phyloP scores from a whole-genome alignment of 2,888 invertebrate genomes.

The Dolichomitus sp. region DNA sequence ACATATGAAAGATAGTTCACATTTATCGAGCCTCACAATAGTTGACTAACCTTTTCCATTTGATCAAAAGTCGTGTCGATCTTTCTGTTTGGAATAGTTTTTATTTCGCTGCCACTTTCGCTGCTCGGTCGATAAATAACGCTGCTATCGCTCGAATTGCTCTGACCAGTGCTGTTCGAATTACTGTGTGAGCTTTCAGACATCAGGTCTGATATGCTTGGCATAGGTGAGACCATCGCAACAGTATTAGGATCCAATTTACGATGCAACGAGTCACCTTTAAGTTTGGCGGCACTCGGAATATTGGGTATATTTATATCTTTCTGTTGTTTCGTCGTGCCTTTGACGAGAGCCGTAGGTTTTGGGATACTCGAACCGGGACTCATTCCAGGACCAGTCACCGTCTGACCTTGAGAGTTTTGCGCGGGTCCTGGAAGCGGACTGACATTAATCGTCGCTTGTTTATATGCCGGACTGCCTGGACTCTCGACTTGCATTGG shows the following conservation, averaged over 20 bases:
- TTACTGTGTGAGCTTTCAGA: slow-evolving; percentile 90
- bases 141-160: slow-evolving; percentile 91
- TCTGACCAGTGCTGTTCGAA: slow-evolving; percentile 89
- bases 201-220: slow-evolving; percentile 89
- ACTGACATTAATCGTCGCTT: slow-evolving; percentile 44
- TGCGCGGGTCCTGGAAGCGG: slow-evolving; percentile 67
- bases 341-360: slow-evolving; percentile 97
- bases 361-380: slow-evolving; percentile 93
- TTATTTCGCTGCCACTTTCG: slow-evolving; percentile 90
- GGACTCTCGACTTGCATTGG: slow-evolving; percentile 34
- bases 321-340: slow-evolving; percentile 92
- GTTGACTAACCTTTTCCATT: slow-evolving; percentile 85
- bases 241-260: slow-evolving; percentile 84
- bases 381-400: slow-evolving; percentile 67
- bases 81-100: slow-evolving; percentile 88
- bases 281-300: slow-evolving; percentile 87
- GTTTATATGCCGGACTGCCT: slow-evolving; percentile 22
- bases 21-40: neutral
- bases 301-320: slow-evolving; percentile 86
- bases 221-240: slow-evolving; percentile 92
- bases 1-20: neutral
- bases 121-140: slow-evolving; percentile 92
- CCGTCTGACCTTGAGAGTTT: slow-evolving; percentile 70
- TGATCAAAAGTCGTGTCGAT: slow-evolving; percentile 86
- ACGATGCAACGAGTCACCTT: slow-evolving; percentile 79